These are phyloP conservation scores for Sceloporus tristichus DNA, from an alignment of 2,113 vertebrate species.

Conservation along the genomic window DNA sequence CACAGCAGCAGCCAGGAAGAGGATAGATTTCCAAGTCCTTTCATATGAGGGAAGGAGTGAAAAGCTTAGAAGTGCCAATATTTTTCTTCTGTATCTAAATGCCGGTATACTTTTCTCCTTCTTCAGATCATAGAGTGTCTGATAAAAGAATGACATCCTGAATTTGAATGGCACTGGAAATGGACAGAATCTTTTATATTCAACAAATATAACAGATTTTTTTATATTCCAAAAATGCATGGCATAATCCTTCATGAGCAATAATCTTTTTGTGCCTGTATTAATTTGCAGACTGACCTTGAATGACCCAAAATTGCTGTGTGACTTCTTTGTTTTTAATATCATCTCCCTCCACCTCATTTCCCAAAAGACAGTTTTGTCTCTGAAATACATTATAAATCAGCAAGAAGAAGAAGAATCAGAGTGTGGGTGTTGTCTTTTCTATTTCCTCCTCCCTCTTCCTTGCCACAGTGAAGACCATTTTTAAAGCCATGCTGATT, in stretches of 20 bases:
- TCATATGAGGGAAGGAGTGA: constrained; percentile 60
- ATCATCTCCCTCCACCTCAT: constrained; percentile 47
- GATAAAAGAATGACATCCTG: constrained; percentile 68
- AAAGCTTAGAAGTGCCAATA: constrained; percentile 55
- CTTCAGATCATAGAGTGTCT: constrained; percentile 58
- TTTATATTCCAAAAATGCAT: constrained; percentile 58
- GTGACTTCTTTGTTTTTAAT: constrained; percentile 61
- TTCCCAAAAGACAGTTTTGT: constrained; percentile 39
- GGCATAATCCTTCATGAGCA: constrained; percentile 53
- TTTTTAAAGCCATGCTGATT: constrained; percentile 67
- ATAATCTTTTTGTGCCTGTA: constrained; percentile 69
- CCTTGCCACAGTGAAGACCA: constrained; percentile 11
- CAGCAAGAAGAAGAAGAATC: constrained; percentile 42
- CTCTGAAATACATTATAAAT: constrained; percentile 77
- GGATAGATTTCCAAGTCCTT: constrained; percentile 57
- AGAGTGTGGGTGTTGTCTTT: constrained; percentile 20
- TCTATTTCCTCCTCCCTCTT: neutral
- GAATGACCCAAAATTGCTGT: constrained; percentile 67
- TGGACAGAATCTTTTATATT: constrained; percentile 66
- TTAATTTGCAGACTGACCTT: constrained; percentile 68
- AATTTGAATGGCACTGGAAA: constrained; percentile 67
- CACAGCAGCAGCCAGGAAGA: constrained; percentile 37
- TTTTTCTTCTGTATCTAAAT: constrained; percentile 55
- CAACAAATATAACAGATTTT: constrained; percentile 38
- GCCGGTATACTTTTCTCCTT: constrained; percentile 40